These are phyloP conservation scores for Drosophila asahinai DNA, from an alignment of 1,140 invertebrate genomes.

Conservation along the genomic window DNA sequence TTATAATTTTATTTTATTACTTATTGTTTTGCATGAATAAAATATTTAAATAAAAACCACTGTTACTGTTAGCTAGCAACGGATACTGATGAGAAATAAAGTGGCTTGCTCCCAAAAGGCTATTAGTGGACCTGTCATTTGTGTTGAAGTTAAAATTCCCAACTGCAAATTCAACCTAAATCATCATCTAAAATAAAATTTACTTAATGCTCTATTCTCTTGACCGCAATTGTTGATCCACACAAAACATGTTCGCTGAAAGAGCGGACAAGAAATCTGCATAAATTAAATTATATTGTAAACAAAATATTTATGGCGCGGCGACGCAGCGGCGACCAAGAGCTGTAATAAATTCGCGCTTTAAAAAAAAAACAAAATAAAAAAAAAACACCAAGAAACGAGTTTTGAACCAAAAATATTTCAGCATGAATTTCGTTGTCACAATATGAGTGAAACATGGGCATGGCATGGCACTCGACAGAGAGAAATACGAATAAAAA, in stretches of 20 bases:
- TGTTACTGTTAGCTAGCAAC: no score
- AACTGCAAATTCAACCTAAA: no score
- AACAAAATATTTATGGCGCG: conserved; percentile 81
- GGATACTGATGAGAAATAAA: no score
- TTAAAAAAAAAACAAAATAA: conserved; percentile 47
- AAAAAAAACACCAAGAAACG: conserved; percentile 11
- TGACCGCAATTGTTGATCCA: conserved; percentile 7
- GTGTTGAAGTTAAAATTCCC: no score
- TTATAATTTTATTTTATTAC: no score
- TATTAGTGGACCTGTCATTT: no score
- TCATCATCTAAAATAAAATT: no score
- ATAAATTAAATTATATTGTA: conserved; percentile 84
- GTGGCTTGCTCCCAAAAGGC: no score
- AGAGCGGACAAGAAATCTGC: conserved; percentile 69
- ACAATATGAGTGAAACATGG: conserved; percentile 56
- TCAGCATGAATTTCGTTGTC: conserved; percentile 81
- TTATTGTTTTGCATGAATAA: no score
- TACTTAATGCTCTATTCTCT: background rate
- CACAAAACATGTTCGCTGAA: conserved; percentile 37
- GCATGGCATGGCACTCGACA: conserved; percentile 36
- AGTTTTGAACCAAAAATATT: conserved; percentile 72
- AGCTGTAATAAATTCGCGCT: conserved; percentile 81
- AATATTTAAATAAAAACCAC: no score
- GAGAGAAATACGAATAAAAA: conserved; percentile 26
- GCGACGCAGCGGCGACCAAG: conserved; percentile 38